Percentiles rank a stretch among this genome's conserved stretches.
phyloP scores from a whole-genome alignment of 2,797 vertebrate species.

The Danio jaintianensis region DNA sequence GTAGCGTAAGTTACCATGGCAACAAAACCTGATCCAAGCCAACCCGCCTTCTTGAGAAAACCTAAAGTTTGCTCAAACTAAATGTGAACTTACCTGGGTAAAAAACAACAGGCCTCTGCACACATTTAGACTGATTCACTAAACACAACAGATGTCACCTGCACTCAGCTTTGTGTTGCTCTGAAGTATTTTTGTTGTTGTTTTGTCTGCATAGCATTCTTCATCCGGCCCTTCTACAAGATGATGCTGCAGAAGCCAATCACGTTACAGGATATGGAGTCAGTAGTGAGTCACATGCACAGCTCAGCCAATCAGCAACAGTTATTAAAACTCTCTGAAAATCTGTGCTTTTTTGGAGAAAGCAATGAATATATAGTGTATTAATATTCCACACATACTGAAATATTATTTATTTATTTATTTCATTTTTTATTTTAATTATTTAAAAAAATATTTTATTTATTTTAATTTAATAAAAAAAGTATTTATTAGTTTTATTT shows the following conservation, averaged over 20 bases:
- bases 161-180: not conserved
- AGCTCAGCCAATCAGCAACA: constrained; percentile 4
- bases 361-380: not conserved
- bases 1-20: too few species aligned
- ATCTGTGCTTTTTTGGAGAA: not conserved
- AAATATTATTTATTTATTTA: too few species aligned
- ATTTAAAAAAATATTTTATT: too few species aligned
- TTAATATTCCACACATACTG: not conserved
- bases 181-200: not conserved
- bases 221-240: constrained; percentile 98
- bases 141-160: not conserved
- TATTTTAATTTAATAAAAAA: too few species aligned
- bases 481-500: too few species aligned
- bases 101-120: too few species aligned
- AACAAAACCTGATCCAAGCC: too few species aligned
- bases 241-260: constrained; percentile 98
- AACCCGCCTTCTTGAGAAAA: too few species aligned
- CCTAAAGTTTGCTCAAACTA: too few species aligned
- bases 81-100: too few species aligned
- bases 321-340: not conserved
- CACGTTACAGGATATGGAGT: constrained; percentile 95
- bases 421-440: too few species aligned
- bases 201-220: constrained; percentile 84
- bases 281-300: constrained; percentile 85
- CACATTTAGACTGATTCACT: not conserved